Conservation (phyloP, 2,113 vertebrate species). For the Anseranas semipalmata region DNA sequence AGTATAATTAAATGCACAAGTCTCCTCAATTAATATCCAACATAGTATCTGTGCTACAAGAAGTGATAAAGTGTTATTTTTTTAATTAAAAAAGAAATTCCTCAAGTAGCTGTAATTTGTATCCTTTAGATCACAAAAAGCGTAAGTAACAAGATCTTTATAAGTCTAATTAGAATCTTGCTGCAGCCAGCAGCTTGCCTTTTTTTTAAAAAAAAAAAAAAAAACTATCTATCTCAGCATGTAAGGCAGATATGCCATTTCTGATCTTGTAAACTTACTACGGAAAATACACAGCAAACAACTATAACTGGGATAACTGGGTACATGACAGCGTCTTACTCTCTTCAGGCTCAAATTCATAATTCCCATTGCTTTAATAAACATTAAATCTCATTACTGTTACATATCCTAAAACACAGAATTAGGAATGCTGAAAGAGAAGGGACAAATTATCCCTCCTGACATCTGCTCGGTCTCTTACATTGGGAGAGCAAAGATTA, state of each 20-base stretch:
- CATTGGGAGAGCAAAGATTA: background rate
- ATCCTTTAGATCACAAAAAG: background rate
- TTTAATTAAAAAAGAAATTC: background rate
- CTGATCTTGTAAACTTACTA: background rate
- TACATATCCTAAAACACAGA: background rate
- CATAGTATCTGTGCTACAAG: background rate
- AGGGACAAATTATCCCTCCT: background rate
- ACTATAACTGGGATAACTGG: background rate
- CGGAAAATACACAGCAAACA: background rate
- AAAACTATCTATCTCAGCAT: background rate
- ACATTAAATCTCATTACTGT: background rate
- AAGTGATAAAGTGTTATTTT: background rate
- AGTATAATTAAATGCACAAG: background rate
- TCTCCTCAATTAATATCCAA: constrained; percentile 9
- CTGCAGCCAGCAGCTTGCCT: background rate
- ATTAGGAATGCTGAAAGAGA: background rate
- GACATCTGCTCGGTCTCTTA: background rate
- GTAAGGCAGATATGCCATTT: background rate
- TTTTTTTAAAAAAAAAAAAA: background rate
- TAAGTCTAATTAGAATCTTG: background rate
- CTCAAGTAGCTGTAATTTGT: background rate
- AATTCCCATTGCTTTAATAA: background rate
- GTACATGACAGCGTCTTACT: background rate
- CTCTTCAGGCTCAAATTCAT: background rate
- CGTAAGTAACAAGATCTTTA: background rate